phyloP scores from a whole-genome alignment of 64 coral and sea anemone species.

The Porites lutea region DNA sequence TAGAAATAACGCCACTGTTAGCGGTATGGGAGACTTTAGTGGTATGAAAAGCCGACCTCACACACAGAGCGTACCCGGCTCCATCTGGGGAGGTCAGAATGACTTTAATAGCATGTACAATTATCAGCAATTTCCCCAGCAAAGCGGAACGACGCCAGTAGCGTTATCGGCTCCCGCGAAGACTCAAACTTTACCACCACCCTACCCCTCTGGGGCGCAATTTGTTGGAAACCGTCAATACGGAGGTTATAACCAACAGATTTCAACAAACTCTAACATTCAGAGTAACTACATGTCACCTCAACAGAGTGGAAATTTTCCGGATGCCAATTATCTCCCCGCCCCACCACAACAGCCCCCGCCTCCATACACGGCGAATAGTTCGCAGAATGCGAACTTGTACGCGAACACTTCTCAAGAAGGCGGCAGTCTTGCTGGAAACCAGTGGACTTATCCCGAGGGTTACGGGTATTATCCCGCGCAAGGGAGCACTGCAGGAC shows the following conservation, averaged over 20 bases:
- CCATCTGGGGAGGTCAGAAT: constrained; percentile 24
- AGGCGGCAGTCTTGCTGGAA: constrained; percentile 27
- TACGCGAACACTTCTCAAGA: constrained; percentile 1
- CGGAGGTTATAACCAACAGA: constrained; percentile 8
- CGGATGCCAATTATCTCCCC: constrained; percentile 30
- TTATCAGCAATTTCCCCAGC: constrained; percentile 3
- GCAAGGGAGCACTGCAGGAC: constrained; percentile 34
- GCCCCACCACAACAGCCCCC: constrained; percentile 19
- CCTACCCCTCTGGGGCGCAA: neutral
- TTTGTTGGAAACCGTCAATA: neutral
- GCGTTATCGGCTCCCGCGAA: neutral
- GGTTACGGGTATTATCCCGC: constrained; percentile 47
- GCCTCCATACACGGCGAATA: constrained; percentile 41
- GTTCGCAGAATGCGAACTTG: constrained; percentile 35
- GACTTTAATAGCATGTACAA: constrained; percentile 32
- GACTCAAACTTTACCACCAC: constrained; percentile 23
- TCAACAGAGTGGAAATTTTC: constrained; percentile 57
- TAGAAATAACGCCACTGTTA: neutral
- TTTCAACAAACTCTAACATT: constrained; percentile 21
- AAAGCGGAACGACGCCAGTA: neutral
- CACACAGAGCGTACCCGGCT: neutral
- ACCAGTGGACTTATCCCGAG: constrained; percentile 67
- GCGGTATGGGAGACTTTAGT: neutral
- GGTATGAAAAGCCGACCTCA: neutral
- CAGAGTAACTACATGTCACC: constrained; percentile 44